Evolutionary conservation across 2,888 invertebrate species (phyloP), one percentile per base, ranked within the genome.

Genomic region (Quadriops clusia): DNA sequence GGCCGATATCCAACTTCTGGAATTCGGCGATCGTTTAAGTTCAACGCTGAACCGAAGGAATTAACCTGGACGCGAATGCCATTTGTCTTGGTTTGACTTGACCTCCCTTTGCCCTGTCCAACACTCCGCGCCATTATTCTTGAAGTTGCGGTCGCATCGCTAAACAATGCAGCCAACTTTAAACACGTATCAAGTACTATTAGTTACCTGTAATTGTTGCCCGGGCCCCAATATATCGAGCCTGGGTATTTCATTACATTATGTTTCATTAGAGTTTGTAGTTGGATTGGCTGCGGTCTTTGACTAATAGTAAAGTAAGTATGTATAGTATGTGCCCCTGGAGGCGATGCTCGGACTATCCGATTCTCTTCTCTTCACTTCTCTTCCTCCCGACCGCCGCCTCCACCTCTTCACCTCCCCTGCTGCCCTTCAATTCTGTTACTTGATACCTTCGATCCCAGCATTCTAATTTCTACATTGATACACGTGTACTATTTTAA

Each of bases 71-170:
- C 56, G 52, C 53, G 53, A 53, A 56, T 56, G 54, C 58, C 58
- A 60, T 60, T 58, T 58, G 57, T 60, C 58, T 59, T 57, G 58
- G 58, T 58, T 57, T 54, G 59, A 57, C 56, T 56, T 51, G 53
- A 54, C 53, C 52, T 28, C 34, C 34, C 27, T 36, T 38, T 30
- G 37, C 38, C 39, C 32, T 37, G 36, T 34, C 40, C 27, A 33
- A 28, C 33, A 24, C 36, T 29, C 47, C 49, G 26, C 40, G 30
- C 54, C 56, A 58, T 59, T 58, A 58, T 52, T 58, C 58, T 56
- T 57, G 53, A 51, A 47, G 50, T 49, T 58, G 59, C 46, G 59
- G 59, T 54, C 53, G 46, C 55, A 52, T 55, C 51, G 56, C 46
- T 52, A 58, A 59, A 59, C 59, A 59, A 59, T 59, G 56, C 56